Conservation (phyloP, 1,140 invertebrate genomes). For the Cephus cinctus region DNA sequence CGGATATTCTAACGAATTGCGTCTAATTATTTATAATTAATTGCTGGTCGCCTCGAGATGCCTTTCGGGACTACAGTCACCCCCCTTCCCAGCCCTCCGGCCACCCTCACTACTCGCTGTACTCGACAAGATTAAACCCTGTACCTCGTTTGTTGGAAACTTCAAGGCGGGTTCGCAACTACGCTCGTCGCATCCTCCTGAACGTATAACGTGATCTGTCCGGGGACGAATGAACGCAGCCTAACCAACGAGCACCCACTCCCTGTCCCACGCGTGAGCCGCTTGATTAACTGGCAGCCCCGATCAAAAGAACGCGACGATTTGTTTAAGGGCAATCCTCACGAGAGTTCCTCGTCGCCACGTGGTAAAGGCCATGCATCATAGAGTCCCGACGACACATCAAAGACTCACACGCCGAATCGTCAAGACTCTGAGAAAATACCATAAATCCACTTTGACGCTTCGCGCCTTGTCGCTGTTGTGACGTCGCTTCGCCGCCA, state of each 20-base stretch:
- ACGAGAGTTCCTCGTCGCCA: slow-evolving; percentile 29
- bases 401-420: slow-evolving; percentile 32
- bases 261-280: no score
- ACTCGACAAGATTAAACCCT: not conserved
- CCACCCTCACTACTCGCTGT: not conserved
- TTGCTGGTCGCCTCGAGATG: no score
- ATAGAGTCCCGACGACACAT: slow-evolving; percentile 28
- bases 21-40: slow-evolving; percentile 52
- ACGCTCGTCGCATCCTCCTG: not conserved
- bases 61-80: no score
- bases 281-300: not conserved
- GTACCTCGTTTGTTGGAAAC: not conserved
- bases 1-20: slow-evolving; percentile 47
- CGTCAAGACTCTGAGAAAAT: slow-evolving; percentile 39
- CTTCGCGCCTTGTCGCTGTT: slow-evolving; percentile 41
- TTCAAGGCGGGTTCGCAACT: not conserved
- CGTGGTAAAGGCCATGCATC: slow-evolving; percentile 22
- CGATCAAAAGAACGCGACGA: slow-evolving; percentile 43
- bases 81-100: no score
- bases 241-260: no score
- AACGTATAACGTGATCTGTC: no score
- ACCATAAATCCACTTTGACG: slow-evolving; percentile 51
- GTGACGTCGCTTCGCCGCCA: slow-evolving; percentile 24
- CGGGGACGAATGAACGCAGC: no score
- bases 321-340: slow-evolving; percentile 39